Base-by-base conservation (phyloP, 2,113 vertebrate genomes). In the Cheilinus undulatus region DNA sequence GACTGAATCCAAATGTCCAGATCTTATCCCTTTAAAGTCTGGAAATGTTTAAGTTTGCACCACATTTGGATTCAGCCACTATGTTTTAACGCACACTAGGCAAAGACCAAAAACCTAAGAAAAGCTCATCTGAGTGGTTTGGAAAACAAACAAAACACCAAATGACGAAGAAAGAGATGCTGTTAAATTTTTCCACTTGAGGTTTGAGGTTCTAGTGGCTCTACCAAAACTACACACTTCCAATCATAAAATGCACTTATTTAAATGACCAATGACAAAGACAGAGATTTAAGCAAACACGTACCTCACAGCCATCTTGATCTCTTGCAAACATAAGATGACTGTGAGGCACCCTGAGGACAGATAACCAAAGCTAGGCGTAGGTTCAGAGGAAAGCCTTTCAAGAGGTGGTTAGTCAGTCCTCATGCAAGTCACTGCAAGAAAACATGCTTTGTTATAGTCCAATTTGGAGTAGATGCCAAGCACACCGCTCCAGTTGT, bases 351-450 rank as follows among this genome's bases (percentile, higher is more conserved):
- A 42, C 69, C 38, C 45, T 46, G 24, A 46, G n/a, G 40, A 76
- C 59, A 4, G 2, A 20, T 43, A 49, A 61, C 34, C 43, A 24
- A 17, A 46, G 43, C 48, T 22, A 15, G 14, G 43, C 43, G 28
- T 45, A 13, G 27, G n/a, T 64, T 64, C 17, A 36, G 5, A 19
- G n/a, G 66, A 50, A 57, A 34, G 42, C 64, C 56, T 24, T 60
- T 0, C 23, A 5, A 0, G 0, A 10, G 32, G 32, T 34, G 32
- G 32, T 34, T 34, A n/a, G 66, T 70, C 69, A 78, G 70, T 78
- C 53, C 20, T 34, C 75, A 77, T 64, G 76, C 82, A 49, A 0
- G 53, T 54, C 22, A 73, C 22, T 14, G 12, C 6, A 36, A 20
- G n/a, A 34, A 14, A 8, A 11, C 72, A 65, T 68, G 73, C 69